Evolutionary conservation across 2,888 invertebrate species (phyloP).

Genomic region (Megamerina dolium): DNA sequence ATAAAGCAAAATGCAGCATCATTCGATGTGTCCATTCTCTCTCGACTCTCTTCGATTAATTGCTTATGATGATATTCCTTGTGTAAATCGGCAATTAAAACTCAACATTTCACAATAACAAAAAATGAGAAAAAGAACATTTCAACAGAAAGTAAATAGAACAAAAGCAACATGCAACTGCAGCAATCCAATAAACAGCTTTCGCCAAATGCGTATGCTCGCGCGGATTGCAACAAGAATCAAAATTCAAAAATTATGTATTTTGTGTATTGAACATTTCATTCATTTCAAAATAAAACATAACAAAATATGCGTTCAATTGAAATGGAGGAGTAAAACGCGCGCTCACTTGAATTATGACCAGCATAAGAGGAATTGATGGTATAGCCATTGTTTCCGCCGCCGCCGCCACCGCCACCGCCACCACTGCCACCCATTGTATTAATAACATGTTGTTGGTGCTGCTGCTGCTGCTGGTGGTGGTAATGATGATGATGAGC

Average conservation of each 20-base stretch:
- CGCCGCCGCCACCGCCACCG: conserved; percentile 22
- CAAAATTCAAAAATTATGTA: conserved; percentile 9
- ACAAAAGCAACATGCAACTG: conserved; percentile 35
- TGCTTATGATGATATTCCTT: too few relatives aligned
- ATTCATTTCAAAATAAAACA: conserved; percentile 19
- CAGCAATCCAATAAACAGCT: conserved; percentile 6
- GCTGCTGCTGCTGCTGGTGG: conserved; percentile 17
- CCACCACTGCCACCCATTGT: conserved; percentile 23
- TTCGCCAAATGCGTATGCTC: not conserved
- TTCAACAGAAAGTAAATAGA: conserved; percentile 2
- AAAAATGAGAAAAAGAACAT: not conserved
- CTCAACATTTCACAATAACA: too few relatives aligned
- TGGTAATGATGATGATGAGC: conserved; percentile 13
- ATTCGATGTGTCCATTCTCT: too few relatives aligned
- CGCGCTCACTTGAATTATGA: conserved; percentile 45
- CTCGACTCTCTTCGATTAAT: too few relatives aligned
- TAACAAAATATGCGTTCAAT: conserved; percentile 23
- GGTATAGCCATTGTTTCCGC: conserved; percentile 29
- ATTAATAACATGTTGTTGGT: conserved; percentile 17
- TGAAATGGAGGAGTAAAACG: conserved; percentile 16
- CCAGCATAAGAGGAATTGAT: conserved; percentile 13
- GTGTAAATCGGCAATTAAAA: too few relatives aligned
- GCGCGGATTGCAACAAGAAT: conserved; percentile 6
- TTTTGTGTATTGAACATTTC: too few relatives aligned
- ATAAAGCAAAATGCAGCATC: conserved; percentile 13